Evolutionary conservation across 2,888 invertebrate species (phyloP), one percentile per base, ranked within the genome.

Genomic region (Melieria picta): DNA sequence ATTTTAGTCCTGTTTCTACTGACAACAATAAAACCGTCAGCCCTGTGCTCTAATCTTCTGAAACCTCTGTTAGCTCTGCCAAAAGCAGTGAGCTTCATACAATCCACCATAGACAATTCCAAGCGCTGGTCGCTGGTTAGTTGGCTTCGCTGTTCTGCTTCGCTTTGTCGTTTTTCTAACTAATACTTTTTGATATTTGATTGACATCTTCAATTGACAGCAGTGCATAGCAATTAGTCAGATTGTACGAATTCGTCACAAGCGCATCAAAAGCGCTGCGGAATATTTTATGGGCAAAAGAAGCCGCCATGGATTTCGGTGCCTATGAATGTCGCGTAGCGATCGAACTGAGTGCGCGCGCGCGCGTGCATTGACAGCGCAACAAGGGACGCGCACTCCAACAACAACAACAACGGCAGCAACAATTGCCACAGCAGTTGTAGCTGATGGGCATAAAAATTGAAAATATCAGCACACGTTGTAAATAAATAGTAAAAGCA

Each of bases 221-320:
- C 60, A 50, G 13, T 60, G 70, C 65, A 65, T 71, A 58, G 65
- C 70, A 71, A 71, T 71, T 71, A 65, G 70, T 71, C 70, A 71
- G 64, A 64, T 63, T 64, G 57, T 5, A 55, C 6, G 64, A 50
- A 61, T 68, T 68, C 60, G 50, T 68, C 42, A 43, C 61, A 45
- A 46, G 43, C 6, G 9, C 9, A 63, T 11, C 16, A 45, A 68
- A 10, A 6, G 16, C 68, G 11, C 60, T 16, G 46, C 7, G 46
- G 55, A 56, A 50, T 43, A 67, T 58, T 67, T 58, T 60, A 67
- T 43, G 48, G 42, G 43, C 16, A 69, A 63, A 69, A 69, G 55
- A 50, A 56, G 63, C 69, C 69, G 69, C 69, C 62, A 52, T 7
- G 52, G n/a, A 52, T 5, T 5, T 52, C 52, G 52, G 52, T 52